These are phyloP conservation scores for Pseudomyrmex sp. DNA, from an alignment of 1,140 invertebrate genomes.

Conservation along the genomic window DNA sequence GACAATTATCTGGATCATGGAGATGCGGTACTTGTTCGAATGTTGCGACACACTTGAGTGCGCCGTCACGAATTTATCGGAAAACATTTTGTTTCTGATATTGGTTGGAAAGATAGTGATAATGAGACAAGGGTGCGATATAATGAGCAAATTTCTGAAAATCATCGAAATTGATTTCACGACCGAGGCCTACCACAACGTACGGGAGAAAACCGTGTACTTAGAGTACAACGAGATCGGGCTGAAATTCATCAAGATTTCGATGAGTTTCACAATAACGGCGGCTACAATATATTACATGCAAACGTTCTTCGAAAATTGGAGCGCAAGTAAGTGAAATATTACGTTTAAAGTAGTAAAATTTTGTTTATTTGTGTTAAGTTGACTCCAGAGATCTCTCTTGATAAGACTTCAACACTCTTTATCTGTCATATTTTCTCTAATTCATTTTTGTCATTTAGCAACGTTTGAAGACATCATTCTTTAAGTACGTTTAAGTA, in stretches of 20 bases:
- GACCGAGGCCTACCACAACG: not conserved
- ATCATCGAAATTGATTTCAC: slow-evolving; percentile 16
- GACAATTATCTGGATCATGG: slow-evolving; percentile 9
- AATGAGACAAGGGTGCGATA: not conserved
- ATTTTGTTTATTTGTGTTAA: too few relatives aligned
- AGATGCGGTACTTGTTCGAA: not conserved
- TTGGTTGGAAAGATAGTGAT: slow-evolving; percentile 12
- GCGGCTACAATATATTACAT: not conserved
- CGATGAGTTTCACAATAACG: not conserved
- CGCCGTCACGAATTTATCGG: slow-evolving; percentile 47
- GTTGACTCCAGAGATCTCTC: not conserved
- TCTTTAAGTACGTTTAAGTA: too few relatives aligned
- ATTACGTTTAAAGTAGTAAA: not conserved
- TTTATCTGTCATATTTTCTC: too few relatives aligned
- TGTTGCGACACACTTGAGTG: not conserved
- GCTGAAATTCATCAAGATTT: not conserved
- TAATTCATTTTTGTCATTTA: too few relatives aligned
- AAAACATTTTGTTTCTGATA: slow-evolving; percentile 19
- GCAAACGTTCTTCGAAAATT: not conserved
- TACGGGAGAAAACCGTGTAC: slow-evolving; percentile 12
- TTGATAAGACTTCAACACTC: not conserved
- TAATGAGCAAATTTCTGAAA: slow-evolving; percentile 29
- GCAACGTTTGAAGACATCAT: too few relatives aligned
- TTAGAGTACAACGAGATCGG: slow-evolving; percentile 18
- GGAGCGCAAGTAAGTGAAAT: slow-evolving; percentile 22